phyloP scores from a whole-genome alignment of 2,888 invertebrate species.

The Neelides folsomi region DNA sequence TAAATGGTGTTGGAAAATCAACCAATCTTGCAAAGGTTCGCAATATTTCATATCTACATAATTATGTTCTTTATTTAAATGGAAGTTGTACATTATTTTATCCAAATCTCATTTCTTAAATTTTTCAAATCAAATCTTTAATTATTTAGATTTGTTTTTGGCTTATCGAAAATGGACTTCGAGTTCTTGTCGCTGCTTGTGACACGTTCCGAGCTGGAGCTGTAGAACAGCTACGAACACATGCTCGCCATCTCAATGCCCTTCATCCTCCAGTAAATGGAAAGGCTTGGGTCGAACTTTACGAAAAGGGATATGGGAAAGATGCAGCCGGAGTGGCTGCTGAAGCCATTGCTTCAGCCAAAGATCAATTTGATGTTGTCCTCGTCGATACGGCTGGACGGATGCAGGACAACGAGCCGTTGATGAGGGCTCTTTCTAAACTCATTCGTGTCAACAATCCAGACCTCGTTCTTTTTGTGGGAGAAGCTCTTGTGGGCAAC shows the following conservation, averaged over 20 bases:
- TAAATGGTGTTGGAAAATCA: constrained; percentile 97
- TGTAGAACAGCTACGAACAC: constrained; percentile 94
- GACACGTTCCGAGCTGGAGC: constrained; percentile 99
- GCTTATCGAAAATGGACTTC: constrained; percentile 92
- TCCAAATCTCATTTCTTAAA: background rate
- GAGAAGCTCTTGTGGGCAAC: constrained; percentile 98
- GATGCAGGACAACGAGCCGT: constrained; percentile 99
- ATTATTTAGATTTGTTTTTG: constrained; percentile 75
- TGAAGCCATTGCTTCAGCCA: constrained; percentile 85
- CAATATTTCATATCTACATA: background rate
- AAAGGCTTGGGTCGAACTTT: constrained; percentile 75
- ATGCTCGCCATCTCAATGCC: constrained; percentile 80
- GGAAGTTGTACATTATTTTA: too few species aligned
- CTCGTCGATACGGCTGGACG: constrained; percentile 98
- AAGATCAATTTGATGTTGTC: constrained; percentile 77
- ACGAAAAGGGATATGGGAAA: constrained; percentile 96
- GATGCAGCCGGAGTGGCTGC: constrained; percentile 97
- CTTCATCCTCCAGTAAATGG: constrained; percentile 68
- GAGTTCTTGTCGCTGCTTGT: constrained; percentile 94
- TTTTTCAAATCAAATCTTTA: constrained; percentile 4
- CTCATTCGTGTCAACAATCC: constrained; percentile 95
- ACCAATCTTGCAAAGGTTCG: constrained; percentile 86
- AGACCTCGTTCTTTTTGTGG: constrained; percentile 96
- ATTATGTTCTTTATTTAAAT: background rate
- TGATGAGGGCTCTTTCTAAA: constrained; percentile 96